Percentiles rank a stretch among this genome's conserved stretches.
Evolutionary conservation across 2,113 vertebrate species (phyloP).

Genomic region (Cichladusa arquata): DNA sequence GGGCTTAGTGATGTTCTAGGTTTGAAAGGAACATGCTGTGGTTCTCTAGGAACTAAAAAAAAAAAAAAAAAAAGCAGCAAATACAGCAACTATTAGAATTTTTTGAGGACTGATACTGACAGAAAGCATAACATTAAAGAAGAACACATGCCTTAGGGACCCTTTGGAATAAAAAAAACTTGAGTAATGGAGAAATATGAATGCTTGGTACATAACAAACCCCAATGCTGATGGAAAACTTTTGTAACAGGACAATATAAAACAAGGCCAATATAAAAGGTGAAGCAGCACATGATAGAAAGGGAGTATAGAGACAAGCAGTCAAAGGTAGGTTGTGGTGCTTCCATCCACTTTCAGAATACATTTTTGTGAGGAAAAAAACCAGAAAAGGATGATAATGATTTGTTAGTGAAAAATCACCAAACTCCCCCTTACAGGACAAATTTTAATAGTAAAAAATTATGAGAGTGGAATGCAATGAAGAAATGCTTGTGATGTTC

Average conservation of each 20-base stretch:
- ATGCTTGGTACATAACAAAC: neutral
- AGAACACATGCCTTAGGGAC: neutral
- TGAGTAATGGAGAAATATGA: neutral
- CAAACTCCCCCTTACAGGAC: neutral
- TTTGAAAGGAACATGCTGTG: constrained; percentile 22
- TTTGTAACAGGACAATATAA: neutral
- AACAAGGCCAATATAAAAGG: neutral
- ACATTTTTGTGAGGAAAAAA: neutral
- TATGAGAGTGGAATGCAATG: neutral
- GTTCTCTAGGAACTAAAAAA: constrained; percentile 60
- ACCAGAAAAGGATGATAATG: neutral
- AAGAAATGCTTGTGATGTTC: neutral
- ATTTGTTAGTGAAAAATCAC: neutral
- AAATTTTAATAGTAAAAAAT: neutral
- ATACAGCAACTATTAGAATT: neutral
- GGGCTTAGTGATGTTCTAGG: constrained; percentile 49
- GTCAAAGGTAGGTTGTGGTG: neutral
- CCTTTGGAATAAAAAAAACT: neutral
- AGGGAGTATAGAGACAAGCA: neutral
- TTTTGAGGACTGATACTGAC: neutral
- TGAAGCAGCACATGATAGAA: neutral
- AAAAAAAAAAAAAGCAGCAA: neutral
- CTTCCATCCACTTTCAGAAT: neutral
- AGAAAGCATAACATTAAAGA: neutral
- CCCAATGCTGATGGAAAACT: neutral